Percentiles rank a stretch among this genome's conserved stretches.
phyloP scores from a whole-genome alignment of 2,797 vertebrate species.

The Sebastes taczanowskii region DNA sequence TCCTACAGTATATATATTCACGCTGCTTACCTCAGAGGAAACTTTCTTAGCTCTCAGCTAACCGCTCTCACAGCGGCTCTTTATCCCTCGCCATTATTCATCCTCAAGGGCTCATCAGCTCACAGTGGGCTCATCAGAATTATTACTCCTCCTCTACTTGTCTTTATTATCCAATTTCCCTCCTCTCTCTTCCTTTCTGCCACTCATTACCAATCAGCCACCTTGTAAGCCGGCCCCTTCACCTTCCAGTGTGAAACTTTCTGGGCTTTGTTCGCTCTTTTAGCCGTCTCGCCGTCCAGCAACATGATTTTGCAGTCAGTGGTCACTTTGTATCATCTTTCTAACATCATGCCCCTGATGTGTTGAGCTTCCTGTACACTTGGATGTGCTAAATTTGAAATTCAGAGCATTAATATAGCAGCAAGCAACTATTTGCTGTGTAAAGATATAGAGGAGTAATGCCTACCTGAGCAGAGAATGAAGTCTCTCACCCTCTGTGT shows the following conservation, averaged over 20 bases:
- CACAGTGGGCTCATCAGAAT: constrained; percentile 71
- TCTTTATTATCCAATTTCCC: constrained; percentile 75
- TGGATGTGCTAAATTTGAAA: neutral
- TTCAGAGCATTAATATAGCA: neutral
- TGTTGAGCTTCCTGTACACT: neutral
- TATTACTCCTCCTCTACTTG: constrained; percentile 74
- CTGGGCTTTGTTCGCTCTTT: constrained; percentile 11
- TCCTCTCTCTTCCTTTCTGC: constrained; percentile 53
- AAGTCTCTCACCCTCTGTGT: neutral
- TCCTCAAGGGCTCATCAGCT: constrained; percentile 74
- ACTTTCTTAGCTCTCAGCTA: constrained; percentile 43
- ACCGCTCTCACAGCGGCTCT: constrained; percentile 47
- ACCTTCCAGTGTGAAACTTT: constrained; percentile 52
- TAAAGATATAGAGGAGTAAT: neutral
- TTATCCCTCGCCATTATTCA: constrained; percentile 64
- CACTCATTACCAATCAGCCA: constrained; percentile 69
- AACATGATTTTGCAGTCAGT: neutral
- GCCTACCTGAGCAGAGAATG: neutral
- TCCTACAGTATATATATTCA: neutral
- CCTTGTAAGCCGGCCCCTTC: constrained; percentile 52
- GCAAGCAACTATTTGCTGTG: neutral
- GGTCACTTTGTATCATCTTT: neutral
- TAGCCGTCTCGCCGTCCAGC: neutral
- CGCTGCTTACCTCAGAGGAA: constrained; percentile 42
- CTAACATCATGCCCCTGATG: neutral